Evolutionary conservation across 2,113 vertebrate genomes (phyloP), one percentile per base, ranked within the genome.

Genomic region (Psittacus erithacus): DNA sequence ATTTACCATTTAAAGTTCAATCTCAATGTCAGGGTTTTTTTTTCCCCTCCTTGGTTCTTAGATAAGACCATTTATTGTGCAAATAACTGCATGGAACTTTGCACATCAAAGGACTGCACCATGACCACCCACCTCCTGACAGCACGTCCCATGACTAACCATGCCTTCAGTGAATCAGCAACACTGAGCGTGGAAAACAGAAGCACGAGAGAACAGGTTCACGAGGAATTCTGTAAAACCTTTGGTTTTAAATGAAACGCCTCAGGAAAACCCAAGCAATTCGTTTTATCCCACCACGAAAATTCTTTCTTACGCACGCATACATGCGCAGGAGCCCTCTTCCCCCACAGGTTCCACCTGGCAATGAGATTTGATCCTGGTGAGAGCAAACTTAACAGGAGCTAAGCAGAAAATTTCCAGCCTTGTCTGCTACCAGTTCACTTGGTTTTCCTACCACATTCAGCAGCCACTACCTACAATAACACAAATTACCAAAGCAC

Each of bases 21-120:
- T 95, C 60, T 88, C 86, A 82, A 38, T 93, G 62, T 86, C 78
- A 84, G 57, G 29, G 19, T 93, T 95, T 96, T 89, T 84, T 95
- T 96, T 89, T 85, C 50, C 65, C 38, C 64, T 94, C 49, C 85
- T 79, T 63, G 47, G 46, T 92, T 98, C 91, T 94, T 83, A 86
- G 52, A 82, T 63, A 90, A 95, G 95, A 81, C 73, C 22, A 81
- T 94, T 93, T 94, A 69, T 73, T 59, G 73, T 86, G 64, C 38
- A 81, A 91, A 77, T 44, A 82, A 79, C 69, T 90, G 68, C 67
- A 53, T 16, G 1, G 86, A 86, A 94, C 69, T 92, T 91, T 79
- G 10, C 79, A 70, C 13, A 57, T 94, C 85, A 84, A 83, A 82
- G 17, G 43, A 52, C 7, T 35, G 4, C 18, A 22, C 59, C 22